Conservation (phyloP, 2,888 invertebrate genomes). For the Rhamphomyia laevipes region DNA sequence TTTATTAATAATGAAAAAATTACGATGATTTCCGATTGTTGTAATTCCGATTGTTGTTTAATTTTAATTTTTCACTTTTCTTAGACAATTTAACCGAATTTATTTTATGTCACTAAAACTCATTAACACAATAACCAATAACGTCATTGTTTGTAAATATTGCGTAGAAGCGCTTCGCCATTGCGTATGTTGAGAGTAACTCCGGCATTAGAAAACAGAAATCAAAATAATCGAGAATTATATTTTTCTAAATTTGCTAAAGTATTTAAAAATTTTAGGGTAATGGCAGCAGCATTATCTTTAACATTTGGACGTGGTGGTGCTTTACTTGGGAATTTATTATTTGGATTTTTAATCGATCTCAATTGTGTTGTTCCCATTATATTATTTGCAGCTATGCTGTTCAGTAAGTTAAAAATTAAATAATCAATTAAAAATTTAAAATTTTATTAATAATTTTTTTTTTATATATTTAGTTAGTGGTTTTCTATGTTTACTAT, state of each 20-base stretch:
- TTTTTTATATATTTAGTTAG: conserved; percentile 45
- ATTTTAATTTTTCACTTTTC: no score
- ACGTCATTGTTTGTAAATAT: no score
- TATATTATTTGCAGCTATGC: conserved; percentile 57
- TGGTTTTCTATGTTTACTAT: conserved; percentile 58
- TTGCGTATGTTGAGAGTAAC: no score
- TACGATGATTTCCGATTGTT: no score
- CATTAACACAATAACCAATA: no score
- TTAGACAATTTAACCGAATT: no score
- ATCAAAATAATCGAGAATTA: not conserved
- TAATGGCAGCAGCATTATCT: conserved; percentile 71
- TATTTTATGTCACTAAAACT: no score
- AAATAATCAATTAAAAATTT: not conserved
- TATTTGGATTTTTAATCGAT: conserved; percentile 70
- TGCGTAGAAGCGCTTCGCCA: no score
- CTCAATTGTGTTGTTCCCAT: conserved; percentile 66
- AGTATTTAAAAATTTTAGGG: conserved; percentile 39
- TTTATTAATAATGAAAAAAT: no score
- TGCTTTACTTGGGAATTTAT: conserved; percentile 60
- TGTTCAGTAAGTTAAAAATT: conserved; percentile 51
- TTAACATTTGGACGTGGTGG: conserved; percentile 68
- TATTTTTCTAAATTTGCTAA: not conserved
- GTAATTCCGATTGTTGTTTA: no score
- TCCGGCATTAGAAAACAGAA: not conserved
- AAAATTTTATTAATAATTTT: conserved; percentile 4